Evolutionary conservation across 1,140 invertebrate species (phyloP).

Genomic region (Colletes latitarsis): DNA sequence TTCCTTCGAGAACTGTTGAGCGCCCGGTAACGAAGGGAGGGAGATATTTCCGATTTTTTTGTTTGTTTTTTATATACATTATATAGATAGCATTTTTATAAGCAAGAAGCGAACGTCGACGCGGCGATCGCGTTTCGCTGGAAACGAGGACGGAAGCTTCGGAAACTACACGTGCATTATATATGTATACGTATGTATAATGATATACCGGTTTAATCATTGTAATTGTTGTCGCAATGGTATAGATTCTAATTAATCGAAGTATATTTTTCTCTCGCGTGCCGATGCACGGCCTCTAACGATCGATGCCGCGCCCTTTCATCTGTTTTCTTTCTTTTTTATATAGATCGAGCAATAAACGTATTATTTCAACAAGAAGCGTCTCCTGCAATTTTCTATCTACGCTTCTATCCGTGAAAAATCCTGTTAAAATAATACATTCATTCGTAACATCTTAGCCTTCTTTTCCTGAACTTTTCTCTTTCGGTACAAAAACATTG

Average conservation of each 20-base stretch:
- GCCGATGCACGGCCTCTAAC: conserved; percentile 46
- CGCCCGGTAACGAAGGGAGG: background rate
- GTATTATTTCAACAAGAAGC: conserved; percentile 49
- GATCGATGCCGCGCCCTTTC: conserved; percentile 47
- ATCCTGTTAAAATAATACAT: too few relatives aligned
- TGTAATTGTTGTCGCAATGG: conserved; percentile 46
- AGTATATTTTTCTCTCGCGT: conserved; percentile 48
- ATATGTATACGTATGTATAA: conserved; percentile 31
- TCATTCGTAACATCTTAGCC: too few relatives aligned
- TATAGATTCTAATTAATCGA: conserved; percentile 43
- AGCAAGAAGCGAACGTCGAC: background rate
- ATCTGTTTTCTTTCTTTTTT: conserved; percentile 49
- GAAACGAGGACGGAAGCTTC: conserved; percentile 23
- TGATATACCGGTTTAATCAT: conserved; percentile 34
- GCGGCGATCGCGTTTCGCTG: background rate
- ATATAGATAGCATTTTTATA: background rate
- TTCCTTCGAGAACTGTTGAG: background rate
- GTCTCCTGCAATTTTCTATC: background rate
- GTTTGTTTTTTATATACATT: background rate
- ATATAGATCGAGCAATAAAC: conserved; percentile 60
- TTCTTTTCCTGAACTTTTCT: too few relatives aligned
- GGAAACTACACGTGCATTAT: conserved; percentile 40
- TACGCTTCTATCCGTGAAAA: too few relatives aligned
- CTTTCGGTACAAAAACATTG: too few relatives aligned
- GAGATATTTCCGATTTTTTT: background rate